Conservation (phyloP, 1,140 invertebrate species). For the Eumaeus atala region DNA sequence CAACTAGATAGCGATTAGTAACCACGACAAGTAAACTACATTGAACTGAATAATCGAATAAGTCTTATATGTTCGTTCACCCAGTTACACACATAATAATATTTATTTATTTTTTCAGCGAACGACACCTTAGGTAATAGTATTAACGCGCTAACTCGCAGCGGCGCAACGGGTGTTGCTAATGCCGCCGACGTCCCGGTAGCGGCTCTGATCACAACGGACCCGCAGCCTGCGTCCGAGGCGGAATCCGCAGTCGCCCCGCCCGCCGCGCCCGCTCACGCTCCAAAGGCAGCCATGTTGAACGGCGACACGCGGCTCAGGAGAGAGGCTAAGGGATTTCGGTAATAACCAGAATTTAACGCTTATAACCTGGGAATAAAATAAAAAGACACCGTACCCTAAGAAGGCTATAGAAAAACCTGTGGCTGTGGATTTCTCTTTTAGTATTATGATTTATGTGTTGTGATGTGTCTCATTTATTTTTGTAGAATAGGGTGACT, state of each 20-base stretch:
- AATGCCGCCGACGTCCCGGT: background rate
- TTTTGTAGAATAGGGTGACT: no score
- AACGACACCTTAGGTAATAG: background rate
- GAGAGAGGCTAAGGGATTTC: constrained; percentile 36
- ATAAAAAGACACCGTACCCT: no score
- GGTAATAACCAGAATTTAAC: constrained; percentile 24
- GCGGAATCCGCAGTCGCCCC: background rate
- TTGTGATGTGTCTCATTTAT: no score
- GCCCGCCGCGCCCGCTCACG: constrained; percentile 4
- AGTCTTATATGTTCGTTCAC: no score
- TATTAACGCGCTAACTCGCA: background rate
- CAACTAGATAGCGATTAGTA: no score
- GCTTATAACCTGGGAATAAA: background rate
- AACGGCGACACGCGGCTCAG: constrained; percentile 30
- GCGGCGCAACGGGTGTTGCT: background rate
- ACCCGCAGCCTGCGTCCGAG: constrained; percentile 2
- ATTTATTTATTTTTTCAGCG: constrained; percentile 1
- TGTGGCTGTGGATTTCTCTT: no score
- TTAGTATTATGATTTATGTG: no score
- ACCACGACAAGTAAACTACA: no score
- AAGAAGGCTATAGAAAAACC: no score
- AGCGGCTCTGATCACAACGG: constrained; percentile 9
- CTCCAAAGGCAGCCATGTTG: constrained; percentile 20
- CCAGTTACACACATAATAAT: no score
- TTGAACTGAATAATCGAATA: no score